phyloP scores from a whole-genome alignment of 2,797 vertebrate genomes.

The Rhincodon typus region DNA sequence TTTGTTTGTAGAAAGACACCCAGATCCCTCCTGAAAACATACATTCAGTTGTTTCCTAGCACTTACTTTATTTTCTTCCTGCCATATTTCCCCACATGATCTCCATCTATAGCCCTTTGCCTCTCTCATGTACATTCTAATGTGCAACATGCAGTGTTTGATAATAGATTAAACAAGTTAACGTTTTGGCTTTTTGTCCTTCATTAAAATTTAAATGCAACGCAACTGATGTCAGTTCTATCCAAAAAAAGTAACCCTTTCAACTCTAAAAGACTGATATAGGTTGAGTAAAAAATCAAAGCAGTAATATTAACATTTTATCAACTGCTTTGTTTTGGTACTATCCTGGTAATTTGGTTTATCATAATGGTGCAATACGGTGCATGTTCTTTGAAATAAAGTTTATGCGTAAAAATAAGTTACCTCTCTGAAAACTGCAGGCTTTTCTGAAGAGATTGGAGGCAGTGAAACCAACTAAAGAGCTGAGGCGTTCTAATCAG shows the following conservation, averaged over 20 bases:
- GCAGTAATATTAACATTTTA: neutral
- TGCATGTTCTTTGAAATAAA: neutral
- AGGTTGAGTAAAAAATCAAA: too few species aligned
- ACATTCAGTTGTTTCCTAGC: too few species aligned
- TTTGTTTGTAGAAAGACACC: too few species aligned
- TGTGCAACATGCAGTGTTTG: neutral
- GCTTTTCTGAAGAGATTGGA: constrained; percentile 82
- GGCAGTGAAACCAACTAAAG: constrained; percentile 76
- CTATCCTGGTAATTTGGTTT: too few species aligned
- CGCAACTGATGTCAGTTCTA: neutral
- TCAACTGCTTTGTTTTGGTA: neutral
- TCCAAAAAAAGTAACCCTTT: neutral
- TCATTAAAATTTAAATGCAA: neutral
- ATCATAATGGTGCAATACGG: neutral
- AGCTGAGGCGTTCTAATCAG: constrained; percentile 76
- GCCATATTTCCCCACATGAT: too few species aligned
- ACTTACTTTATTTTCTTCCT: too few species aligned
- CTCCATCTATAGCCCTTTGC: neutral
- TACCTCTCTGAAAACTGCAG: constrained; percentile 50
- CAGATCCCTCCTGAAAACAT: too few species aligned
- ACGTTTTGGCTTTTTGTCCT: neutral
- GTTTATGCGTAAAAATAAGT: neutral
- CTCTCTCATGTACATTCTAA: neutral
- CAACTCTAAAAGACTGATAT: neutral
- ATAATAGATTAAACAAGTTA: neutral